These are phyloP conservation scores for Megalops cyprinoides DNA, from an alignment of 2,797 vertebrate genomes.

Conservation along the genomic window DNA sequence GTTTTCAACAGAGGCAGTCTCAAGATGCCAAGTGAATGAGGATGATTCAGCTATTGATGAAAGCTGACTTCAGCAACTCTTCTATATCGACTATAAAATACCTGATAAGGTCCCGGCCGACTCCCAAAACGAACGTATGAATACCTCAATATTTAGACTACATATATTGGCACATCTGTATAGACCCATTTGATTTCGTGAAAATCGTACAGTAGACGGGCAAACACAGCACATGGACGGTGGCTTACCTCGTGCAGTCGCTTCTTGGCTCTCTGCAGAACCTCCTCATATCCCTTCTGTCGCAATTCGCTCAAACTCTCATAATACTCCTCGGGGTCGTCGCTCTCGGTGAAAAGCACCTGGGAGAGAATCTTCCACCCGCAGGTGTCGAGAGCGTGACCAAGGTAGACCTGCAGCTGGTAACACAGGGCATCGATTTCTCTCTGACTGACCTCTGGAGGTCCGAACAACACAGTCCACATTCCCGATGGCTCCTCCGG, in stretches of 20 bases:
- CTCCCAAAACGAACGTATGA: too few species aligned
- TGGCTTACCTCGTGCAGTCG: slow-evolving; percentile 88
- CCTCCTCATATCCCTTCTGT: slow-evolving; percentile 92
- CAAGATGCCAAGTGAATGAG: background rate
- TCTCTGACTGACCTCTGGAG: slow-evolving; percentile 71
- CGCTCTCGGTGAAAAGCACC: slow-evolving; percentile 89
- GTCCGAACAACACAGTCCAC: slow-evolving; percentile 91
- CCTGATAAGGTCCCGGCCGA: background rate
- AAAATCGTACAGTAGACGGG: background rate
- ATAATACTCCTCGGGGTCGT: slow-evolving; percentile 94
- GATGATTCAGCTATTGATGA: background rate
- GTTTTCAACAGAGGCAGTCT: background rate
- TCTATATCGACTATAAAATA: background rate
- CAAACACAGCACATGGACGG: background rate
- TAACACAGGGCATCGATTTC: slow-evolving; percentile 85
- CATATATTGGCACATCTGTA: background rate
- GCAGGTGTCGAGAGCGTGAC: slow-evolving; percentile 92
- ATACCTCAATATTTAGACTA: background rate
- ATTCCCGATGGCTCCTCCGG: slow-evolving; percentile 89
- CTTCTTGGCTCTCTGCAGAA: slow-evolving; percentile 82
- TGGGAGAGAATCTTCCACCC: slow-evolving; percentile 97
- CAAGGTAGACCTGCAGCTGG: slow-evolving; percentile 91
- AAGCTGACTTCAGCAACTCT: background rate
- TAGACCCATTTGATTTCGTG: background rate
- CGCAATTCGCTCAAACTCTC: slow-evolving; percentile 93